Evolutionary conservation across 2,888 invertebrate genomes (phyloP), one percentile per base, ranked within the genome.

Genomic region (Plebejus anna): DNA sequence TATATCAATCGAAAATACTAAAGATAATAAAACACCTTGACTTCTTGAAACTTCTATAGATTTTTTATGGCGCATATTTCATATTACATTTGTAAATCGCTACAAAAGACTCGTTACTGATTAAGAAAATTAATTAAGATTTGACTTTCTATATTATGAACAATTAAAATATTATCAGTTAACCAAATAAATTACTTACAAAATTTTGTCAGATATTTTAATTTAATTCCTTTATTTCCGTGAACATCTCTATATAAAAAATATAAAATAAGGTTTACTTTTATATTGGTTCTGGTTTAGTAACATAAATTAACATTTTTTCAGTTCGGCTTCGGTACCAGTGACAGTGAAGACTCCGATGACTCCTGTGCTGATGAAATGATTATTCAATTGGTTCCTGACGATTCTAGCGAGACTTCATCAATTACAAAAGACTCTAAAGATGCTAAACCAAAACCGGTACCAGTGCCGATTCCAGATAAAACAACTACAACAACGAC

Each of bases 311-410:
- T 32, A 36, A 2, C 9, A 66, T 4, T 66, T 66, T 66, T 66
- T 28, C 66, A 66, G 66, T 66, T 66, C 32, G 32, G 32, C 11
- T 66, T 32, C 32, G 66, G 36, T 66, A 32, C 66, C 66, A 66
- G 66, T 66, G 36, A 66, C 5, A 2, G 13, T 28, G 66, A 66
- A 1, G 66, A 66, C 28, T 22, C 61, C 22, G 78, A 79, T 1
- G 77, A 76, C 16, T 78, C 76, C 1, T 81, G 81, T 71, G 4
- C 75, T 0, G 80, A 81, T 38, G 78, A 81, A 22, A 79, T 81
- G 80, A 72, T 80, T 5, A 76, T 81, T 42, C 75, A 80, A 70
- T 71, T 81, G 11, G 80, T 81, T 6, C 78, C 81, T 51, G 80
- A 81, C 13, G 71, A 71, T 71, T 70, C 77, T 11, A 55, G 71